phyloP scores from a whole-genome alignment of 2,113 vertebrate species.

The Macquaria australasica region DNA sequence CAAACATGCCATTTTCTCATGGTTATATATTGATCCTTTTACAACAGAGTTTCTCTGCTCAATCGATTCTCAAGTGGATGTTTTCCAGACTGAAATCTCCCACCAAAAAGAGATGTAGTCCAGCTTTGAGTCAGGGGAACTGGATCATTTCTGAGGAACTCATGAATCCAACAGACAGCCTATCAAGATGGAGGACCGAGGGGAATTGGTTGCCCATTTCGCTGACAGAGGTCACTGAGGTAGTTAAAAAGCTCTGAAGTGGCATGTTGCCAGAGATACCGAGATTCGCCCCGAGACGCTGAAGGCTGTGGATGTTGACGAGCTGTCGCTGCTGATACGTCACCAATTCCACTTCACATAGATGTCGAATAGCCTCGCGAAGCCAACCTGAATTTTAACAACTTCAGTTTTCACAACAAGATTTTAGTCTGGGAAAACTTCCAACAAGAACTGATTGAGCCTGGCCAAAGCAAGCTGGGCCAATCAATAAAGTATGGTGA shows the following conservation, averaged over 20 bases:
- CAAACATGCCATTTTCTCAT: neutral
- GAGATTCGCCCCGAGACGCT: slow-evolving; percentile 4
- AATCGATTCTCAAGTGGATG: neutral
- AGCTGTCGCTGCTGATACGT: neutral
- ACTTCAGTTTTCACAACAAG: neutral
- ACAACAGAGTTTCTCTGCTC: neutral
- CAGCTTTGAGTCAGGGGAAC: neutral
- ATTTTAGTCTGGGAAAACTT: neutral
- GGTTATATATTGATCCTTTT: neutral
- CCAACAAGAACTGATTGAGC: neutral
- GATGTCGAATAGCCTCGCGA: neutral
- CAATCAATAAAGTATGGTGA: neutral
- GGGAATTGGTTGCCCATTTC: slow-evolving; percentile 7
- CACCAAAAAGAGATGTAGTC: neutral
- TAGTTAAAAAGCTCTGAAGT: slow-evolving; percentile 31
- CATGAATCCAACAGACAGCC: slow-evolving; percentile 22
- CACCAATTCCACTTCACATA: slow-evolving; percentile 3
- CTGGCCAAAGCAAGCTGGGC: neutral
- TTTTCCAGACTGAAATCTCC: slow-evolving; percentile 6
- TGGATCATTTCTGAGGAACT: neutral
- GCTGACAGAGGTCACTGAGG: slow-evolving; percentile 23
- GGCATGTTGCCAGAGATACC: slow-evolving; percentile 4
- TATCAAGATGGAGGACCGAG: neutral
- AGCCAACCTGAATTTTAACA: neutral
- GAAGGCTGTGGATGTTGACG: slow-evolving; percentile 9